phyloP scores from a whole-genome alignment of 1,140 invertebrate species.

The Drosophila rhopaloa region DNA sequence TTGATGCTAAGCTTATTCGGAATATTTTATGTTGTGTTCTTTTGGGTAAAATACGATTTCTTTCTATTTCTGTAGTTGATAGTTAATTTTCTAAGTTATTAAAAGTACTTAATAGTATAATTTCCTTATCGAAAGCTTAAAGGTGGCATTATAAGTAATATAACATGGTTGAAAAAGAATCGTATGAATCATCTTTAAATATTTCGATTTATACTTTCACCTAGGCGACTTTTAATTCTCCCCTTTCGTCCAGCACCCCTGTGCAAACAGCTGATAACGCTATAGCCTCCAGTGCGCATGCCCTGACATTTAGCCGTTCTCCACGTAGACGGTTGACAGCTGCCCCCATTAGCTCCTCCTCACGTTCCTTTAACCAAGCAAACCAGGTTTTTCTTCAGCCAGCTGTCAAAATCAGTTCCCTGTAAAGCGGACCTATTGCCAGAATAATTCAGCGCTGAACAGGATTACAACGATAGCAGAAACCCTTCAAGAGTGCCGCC shows the following conservation, averaged over 20 bases:
- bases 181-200: too few relatives aligned
- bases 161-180: too few relatives aligned
- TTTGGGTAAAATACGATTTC: background rate
- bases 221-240: background rate
- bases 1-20: slow-evolving; percentile 34
- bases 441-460: background rate
- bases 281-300: slow-evolving; percentile 58
- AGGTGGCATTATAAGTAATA: too few relatives aligned
- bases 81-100: too few relatives aligned
- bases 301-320: slow-evolving; percentile 42
- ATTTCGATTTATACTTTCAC: too few relatives aligned
- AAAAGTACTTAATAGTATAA: too few relatives aligned
- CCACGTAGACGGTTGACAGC: slow-evolving; percentile 64
- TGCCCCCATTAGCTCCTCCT: slow-evolving; percentile 6
- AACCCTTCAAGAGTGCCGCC: slow-evolving; percentile 62
- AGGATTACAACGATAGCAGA: slow-evolving; percentile 7
- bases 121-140: too few relatives aligned
- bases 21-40: background rate
- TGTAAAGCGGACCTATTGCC: background rate
- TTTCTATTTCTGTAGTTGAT: too few relatives aligned
- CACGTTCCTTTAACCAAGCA: background rate
- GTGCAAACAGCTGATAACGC: slow-evolving; percentile 52
- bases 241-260: slow-evolving; percentile 32
- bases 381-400: slow-evolving; percentile 24
- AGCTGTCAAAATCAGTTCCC: slow-evolving; percentile 14